Evolutionary conservation across 2,113 vertebrate species (phyloP).

Genomic region (Cottus gobio): DNA sequence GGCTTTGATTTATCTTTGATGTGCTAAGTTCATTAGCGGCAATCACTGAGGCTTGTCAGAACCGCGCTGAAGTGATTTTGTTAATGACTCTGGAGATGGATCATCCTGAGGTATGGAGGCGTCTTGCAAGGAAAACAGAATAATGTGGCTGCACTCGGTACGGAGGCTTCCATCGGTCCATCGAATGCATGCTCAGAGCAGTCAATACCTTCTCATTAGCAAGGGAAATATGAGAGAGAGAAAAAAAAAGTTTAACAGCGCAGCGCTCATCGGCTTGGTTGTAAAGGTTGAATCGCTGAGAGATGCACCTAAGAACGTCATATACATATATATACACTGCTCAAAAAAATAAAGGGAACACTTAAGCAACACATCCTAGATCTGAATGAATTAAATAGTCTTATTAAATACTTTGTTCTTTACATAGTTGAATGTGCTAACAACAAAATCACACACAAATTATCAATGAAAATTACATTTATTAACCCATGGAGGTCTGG

Average conservation of each 20-base stretch:
- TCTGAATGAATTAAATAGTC: no score
- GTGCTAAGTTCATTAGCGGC: constrained; percentile 82
- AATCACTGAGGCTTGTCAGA: constrained; percentile 83
- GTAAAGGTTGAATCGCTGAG: constrained; percentile 34
- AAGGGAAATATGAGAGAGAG: constrained; percentile 40
- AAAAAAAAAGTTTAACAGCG: constrained; percentile 42
- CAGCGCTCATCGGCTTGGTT: not conserved
- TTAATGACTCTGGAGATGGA: constrained; percentile 82
- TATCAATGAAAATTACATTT: no score
- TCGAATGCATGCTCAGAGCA: constrained; percentile 37
- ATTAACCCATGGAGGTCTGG: no score
- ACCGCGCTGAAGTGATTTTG: constrained; percentile 79
- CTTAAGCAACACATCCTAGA: no score
- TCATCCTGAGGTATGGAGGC: constrained; percentile 80
- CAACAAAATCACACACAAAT: no score
- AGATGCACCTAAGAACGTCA: not conserved
- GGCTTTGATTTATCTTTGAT: constrained; percentile 81
- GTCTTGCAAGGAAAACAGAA: constrained; percentile 75
- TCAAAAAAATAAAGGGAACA: no score
- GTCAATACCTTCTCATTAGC: constrained; percentile 68
- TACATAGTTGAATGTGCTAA: no score
- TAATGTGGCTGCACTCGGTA: constrained; percentile 69
- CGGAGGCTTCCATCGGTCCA: constrained; percentile 50
- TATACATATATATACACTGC: no score
- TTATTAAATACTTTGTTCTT: no score